Conservation (phyloP, 2,888 invertebrate genomes). For the Drosophila leonis region DNA sequence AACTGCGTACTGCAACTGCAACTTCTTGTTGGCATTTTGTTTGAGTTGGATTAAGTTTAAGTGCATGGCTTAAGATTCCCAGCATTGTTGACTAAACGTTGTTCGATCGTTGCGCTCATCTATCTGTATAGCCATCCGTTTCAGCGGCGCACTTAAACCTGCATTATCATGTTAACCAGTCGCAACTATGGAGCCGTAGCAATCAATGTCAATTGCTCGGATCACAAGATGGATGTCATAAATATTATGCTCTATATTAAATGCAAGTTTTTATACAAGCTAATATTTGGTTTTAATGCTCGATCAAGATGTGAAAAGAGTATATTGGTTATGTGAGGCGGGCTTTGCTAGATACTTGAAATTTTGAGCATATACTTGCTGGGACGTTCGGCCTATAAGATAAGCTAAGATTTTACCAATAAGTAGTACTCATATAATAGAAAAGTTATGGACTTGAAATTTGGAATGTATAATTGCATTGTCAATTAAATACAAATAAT, state of each 20-base stretch:
- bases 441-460: no score
- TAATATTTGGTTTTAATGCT: no score
- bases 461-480: no score
- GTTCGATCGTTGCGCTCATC: slow-evolving; percentile 28
- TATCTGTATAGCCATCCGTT: neutral
- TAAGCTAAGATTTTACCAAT: no score
- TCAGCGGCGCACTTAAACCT: slow-evolving; percentile 6
- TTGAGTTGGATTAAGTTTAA: slow-evolving; percentile 76
- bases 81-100: slow-evolving; percentile 65
- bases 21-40: slow-evolving; percentile 75
- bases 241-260: neutral
- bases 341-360: no score
- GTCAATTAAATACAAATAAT: no score
- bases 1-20: slow-evolving; percentile 29
- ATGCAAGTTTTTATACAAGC: neutral
- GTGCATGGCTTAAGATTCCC: slow-evolving; percentile 71
- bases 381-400: no score
- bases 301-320: no score
- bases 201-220: neutral
- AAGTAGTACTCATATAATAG: no score
- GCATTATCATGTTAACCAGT: slow-evolving; percentile 43
- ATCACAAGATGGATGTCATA: neutral
- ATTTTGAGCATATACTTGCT: no score
- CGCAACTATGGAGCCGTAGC: slow-evolving; percentile 15
- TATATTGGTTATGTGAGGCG: no score